A percentile compares a stretch with the other conserved stretches of the same genome.
These are phyloP conservation scores for Candoia aspera DNA, from an alignment of 2,113 vertebrate species.

Conservation along the genomic window DNA sequence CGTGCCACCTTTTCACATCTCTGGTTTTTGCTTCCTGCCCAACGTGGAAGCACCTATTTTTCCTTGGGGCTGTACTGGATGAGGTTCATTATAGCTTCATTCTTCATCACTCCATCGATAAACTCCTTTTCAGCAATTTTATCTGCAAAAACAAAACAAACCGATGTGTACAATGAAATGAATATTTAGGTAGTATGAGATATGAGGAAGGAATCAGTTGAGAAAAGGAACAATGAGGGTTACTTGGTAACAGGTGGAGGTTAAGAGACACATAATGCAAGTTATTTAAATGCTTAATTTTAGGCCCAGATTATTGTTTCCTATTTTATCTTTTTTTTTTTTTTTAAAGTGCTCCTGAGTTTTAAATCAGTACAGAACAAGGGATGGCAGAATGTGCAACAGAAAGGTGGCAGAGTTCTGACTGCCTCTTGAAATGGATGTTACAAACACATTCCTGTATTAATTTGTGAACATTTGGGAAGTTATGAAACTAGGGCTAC, in stretches of 20 bases:
- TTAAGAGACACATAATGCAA: not conserved
- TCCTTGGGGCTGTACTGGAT: constrained; percentile 78
- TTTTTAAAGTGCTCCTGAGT: not conserved
- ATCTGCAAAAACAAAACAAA: constrained; percentile 58
- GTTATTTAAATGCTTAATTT: not conserved
- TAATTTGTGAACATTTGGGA: not conserved
- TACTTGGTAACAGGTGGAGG: not conserved
- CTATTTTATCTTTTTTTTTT: not conserved
- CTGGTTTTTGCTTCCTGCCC: not conserved
- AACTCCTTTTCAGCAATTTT: constrained; percentile 84
- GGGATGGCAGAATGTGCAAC: not conserved
- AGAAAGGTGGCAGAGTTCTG: not conserved
- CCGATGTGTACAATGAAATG: not conserved
- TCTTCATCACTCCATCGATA: constrained; percentile 80
- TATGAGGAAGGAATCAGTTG: not conserved
- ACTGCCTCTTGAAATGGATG: not conserved
- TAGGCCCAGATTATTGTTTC: not conserved
- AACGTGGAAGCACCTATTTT: constrained; percentile 4
- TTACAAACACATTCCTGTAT: not conserved
- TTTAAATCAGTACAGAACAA: not conserved
- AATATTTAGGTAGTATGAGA: not conserved
- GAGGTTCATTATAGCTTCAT: constrained; percentile 80
- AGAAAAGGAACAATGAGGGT: too few species aligned
- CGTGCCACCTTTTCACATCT: not conserved
- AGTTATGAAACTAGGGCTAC: not conserved